Base-by-base conservation (phyloP, 1,140 invertebrate genomes). In the Penaeus chinensis region DNA sequence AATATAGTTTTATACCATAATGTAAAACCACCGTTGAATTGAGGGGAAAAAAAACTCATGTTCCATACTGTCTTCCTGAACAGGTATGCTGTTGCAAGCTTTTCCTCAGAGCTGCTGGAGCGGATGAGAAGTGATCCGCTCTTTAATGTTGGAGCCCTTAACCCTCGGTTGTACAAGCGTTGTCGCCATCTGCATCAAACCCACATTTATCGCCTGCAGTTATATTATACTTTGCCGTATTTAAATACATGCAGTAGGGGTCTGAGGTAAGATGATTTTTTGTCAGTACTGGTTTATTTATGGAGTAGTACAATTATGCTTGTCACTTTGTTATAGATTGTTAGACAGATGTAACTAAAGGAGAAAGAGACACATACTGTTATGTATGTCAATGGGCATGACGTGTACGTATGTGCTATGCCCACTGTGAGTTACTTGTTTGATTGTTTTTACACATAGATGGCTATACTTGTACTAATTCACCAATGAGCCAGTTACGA, bases 41-140 rank as follows among this genome's bases (percentile, higher is more conserved):
- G 27, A 22, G 27, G 13, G 20, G 63, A 22, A 62, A 42, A 69
- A 7, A 66, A 54, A 79, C 11, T 79, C 2, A 37, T 79, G 42
- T 47, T n/a, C 11, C 62, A 79, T 1, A 80, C 2, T 0, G 20
- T 78, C 37, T 22, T 83, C 37, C 81, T 60, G 61, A 78, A 76
- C 89, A 95, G 94, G 90, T 96, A 96, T 93, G 93, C 94, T 13
- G 96, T 98, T 7, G 96, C 96, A 37, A 96, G 95, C 90, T 97
- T 97, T 92, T 95, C 96, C 1, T 95, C 94, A 90, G 93, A 95
- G 82, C 92, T 98, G 32, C 92, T 98, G 84, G 94, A 96, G 89
- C 95, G 96, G 91, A 96, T 97, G 93, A 94, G 93, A 89, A 92
- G 92, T 37, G 96, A 97, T 92, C 96, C 97, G 22, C 92, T 98